phyloP scores from a whole-genome alignment of 2,113 vertebrate genomes.

The Oreochromis niloticus region DNA sequence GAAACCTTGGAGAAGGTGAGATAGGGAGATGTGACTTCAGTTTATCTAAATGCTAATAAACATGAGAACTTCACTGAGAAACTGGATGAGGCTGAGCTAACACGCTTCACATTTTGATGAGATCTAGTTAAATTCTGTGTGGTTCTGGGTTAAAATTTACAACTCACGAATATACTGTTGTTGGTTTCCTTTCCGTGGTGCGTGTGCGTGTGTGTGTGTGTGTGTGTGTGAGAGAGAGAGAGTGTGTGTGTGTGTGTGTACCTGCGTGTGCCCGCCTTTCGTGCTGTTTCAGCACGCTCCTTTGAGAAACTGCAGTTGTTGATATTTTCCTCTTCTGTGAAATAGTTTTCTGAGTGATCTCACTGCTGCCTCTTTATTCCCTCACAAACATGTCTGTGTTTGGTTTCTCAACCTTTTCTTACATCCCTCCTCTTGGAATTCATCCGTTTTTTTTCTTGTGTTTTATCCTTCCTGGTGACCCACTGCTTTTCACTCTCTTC shows the following conservation, averaged over 20 bases:
- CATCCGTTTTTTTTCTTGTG: background rate
- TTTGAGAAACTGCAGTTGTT: background rate
- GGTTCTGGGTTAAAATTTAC: background rate
- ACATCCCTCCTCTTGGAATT: background rate
- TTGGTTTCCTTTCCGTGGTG: background rate
- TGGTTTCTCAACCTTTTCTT: background rate
- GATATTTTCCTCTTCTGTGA: background rate
- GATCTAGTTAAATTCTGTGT: background rate
- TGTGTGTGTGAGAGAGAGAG: too few species aligned
- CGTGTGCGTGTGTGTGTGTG: accelerated
- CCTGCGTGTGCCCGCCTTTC: background rate
- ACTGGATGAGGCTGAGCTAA: background rate
- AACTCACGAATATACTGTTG: background rate
- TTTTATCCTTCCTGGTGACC: constrained; percentile 12
- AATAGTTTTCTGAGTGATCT: background rate
- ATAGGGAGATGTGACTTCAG: background rate
- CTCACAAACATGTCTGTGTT: background rate
- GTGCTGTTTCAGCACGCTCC: background rate
- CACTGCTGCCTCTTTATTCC: background rate
- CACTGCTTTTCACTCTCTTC: background rate
- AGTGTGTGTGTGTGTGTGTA: too few species aligned
- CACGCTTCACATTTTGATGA: background rate
- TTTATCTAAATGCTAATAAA: background rate
- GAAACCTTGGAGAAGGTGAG: constrained; percentile 93
- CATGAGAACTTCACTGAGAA: background rate